Evolutionary conservation across 2,888 invertebrate species (phyloP), one percentile per base, ranked within the genome.

Genomic region (Trileptium ribeirensis): DNA sequence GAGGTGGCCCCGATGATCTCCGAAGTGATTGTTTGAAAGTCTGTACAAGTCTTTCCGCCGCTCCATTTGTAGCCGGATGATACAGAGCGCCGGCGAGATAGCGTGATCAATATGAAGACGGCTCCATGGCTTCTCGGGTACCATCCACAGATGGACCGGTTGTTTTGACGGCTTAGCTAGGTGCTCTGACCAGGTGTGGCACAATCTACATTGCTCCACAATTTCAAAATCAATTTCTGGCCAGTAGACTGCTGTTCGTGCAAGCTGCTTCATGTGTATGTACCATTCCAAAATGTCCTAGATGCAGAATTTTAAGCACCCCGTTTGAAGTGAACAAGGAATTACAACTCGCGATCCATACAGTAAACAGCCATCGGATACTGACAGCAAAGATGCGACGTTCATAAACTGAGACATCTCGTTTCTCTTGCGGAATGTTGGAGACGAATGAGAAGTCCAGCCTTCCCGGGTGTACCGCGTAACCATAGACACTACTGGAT

Each of bases 101-200:
- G 86, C 86, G 79, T 83, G 85, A 78, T 87, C 86, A 31, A 86
- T 70, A 64, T 86, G 86, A 0, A 87, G 24, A 8, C 86, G 79
- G 19, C 80, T 80, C 86, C 85, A 87, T n/a, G 85, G 84, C 40
- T 81, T 81, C n/a, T 78, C 79, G 8, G 86, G 86, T 67, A 79
- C 84, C 74, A 83, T 82, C 86, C 85, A 87, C 1, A 84, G 84
- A 70, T 86, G 85, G 8, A 86, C 67, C 0, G 85, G 83, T 24
- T 85, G 83, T 29, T 75, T 81, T 8, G 51, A 8, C 8, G 51
- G 51, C 24, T 51, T 37, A 83, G 24, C 2, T 34, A 15, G 67
- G 31, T 39, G 8, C 80, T 82, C n/a, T 39, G 64, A 2, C 3
- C 77, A 75, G 36, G 34, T 3, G 33, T 8, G 2, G n/a, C 36